Evolutionary conservation across 2,797 vertebrate species (phyloP).

Genomic region (Argentina silus): DNA sequence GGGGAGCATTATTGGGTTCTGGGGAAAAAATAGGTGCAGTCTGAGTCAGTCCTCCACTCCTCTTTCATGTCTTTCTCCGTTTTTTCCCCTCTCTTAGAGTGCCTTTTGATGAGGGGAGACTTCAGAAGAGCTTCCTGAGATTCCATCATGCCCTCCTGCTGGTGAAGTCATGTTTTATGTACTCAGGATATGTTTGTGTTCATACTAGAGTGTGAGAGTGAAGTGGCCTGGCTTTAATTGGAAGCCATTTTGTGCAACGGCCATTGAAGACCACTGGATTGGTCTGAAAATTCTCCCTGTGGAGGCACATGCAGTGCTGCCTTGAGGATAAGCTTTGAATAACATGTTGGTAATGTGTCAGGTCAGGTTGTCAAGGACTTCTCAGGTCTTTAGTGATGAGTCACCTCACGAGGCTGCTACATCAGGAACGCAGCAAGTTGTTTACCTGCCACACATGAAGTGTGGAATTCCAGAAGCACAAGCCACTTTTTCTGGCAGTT

Average conservation of each 20-base stretch:
- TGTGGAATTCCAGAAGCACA: too few relatives aligned
- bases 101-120: conserved; percentile 5
- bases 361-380: too few relatives aligned
- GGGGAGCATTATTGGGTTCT: neutral
- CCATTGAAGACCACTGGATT: neutral
- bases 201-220: neutral
- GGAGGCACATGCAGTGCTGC: too few relatives aligned
- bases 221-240: neutral
- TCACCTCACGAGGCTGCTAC: too few relatives aligned
- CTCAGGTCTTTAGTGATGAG: too few relatives aligned
- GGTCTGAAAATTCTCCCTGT: neutral
- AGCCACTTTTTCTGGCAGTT: too few relatives aligned
- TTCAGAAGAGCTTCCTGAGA: neutral
- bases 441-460: too few relatives aligned
- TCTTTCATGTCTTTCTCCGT: neutral
- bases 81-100: neutral
- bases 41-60: neutral
- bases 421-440: too few relatives aligned
- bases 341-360: neutral
- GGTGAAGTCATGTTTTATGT: neutral
- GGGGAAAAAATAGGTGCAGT: neutral
- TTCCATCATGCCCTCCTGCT: neutral
- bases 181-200: neutral
- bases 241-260: neutral
- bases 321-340: too few relatives aligned